Percentiles rank a stretch among this genome's conserved stretches.
Conservation (phyloP, 2,797 vertebrate genomes). For the Benthosema pterotum region DNA sequence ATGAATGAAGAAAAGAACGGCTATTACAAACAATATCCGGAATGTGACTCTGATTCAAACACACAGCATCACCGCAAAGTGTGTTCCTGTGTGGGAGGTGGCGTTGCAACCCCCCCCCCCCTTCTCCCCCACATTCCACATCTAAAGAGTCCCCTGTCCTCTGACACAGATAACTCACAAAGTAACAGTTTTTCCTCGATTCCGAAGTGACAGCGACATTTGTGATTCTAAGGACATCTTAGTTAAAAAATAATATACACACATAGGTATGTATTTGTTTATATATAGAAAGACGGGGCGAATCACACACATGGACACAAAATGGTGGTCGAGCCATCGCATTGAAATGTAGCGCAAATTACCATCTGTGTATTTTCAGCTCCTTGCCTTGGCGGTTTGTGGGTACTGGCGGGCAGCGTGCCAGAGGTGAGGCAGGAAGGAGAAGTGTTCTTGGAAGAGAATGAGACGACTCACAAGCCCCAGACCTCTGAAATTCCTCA, state of each 20-base stretch:
- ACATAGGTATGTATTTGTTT: constrained; percentile 9
- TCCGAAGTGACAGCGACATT: constrained; percentile 68
- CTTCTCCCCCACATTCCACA: background rate
- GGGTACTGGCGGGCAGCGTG: constrained; percentile 80
- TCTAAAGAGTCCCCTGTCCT: constrained; percentile 10
- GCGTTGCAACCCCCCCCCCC: too few species aligned
- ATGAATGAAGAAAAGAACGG: too few species aligned
- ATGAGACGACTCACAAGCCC: constrained; percentile 78
- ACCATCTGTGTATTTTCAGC: constrained; percentile 85
- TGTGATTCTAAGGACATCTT: constrained; percentile 22
- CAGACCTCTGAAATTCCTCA: constrained; percentile 85
- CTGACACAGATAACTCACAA: constrained; percentile 57
- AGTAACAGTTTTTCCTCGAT: constrained; percentile 58
- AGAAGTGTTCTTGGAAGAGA: constrained; percentile 87
- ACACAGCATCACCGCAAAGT: too few species aligned
- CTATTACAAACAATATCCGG: too few species aligned
- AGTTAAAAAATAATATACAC: constrained; percentile 57
- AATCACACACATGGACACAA: constrained; percentile 25
- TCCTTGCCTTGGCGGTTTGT: constrained; percentile 80
- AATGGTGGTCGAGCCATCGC: constrained; percentile 68
- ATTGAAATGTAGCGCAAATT: constrained; percentile 82
- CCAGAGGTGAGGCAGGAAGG: constrained; percentile 88
- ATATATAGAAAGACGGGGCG: background rate
- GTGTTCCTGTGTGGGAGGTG: too few species aligned
- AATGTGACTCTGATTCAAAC: too few species aligned